These are phyloP conservation scores for Syrphus vitripennis DNA, from an alignment of 2,888 invertebrate genomes.

Conservation along the genomic window DNA sequence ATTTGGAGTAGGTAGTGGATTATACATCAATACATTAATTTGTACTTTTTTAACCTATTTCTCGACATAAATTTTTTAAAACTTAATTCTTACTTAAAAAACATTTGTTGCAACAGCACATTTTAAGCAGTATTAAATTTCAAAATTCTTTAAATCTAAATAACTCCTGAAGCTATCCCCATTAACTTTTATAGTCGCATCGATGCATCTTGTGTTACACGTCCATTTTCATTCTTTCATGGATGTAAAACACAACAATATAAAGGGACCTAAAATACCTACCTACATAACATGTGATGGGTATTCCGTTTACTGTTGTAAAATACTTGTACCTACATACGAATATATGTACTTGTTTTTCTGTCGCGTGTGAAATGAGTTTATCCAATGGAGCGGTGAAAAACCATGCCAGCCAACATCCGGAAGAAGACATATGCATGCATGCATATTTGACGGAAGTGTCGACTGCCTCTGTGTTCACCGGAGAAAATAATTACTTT, in stretches of 20 bases:
- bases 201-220: conserved; percentile 19
- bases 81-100: no score
- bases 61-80: background rate
- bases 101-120: no score
- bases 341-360: conserved; percentile 8
- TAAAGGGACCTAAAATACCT: background rate
- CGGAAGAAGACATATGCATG: conserved; percentile 30
- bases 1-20: no score
- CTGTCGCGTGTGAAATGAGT: conserved; percentile 39
- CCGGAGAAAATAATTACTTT: conserved; percentile 45
- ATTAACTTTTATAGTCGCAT: conserved; percentile 15
- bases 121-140: no score
- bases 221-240: conserved; percentile 21
- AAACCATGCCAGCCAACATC: conserved; percentile 28
- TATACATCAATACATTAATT: no score
- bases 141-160: background rate
- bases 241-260: conserved; percentile 10
- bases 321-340: no score
- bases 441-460: conserved; percentile 34
- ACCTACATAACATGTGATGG: background rate
- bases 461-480: conserved; percentile 14
- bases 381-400: conserved; percentile 49
- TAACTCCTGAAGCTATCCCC: background rate
- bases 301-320: background rate
- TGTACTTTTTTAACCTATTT: no score